A percentile compares a stretch with the other conserved stretches of the same genome.
Conservation (phyloP, 2,113 vertebrate genomes). For the Cinclus cinclus region DNA sequence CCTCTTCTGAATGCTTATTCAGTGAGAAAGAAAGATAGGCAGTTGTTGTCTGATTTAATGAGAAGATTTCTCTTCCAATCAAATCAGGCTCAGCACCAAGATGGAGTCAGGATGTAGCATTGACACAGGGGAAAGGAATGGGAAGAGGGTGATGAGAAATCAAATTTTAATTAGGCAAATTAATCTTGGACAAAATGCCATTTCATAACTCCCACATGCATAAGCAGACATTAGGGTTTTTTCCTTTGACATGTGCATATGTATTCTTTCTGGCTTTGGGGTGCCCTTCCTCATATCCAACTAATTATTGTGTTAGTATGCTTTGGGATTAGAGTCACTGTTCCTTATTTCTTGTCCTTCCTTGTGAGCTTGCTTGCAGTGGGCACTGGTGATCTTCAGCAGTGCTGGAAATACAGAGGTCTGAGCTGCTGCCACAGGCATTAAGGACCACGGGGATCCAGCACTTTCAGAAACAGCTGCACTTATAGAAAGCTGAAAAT, state of each 20-base stretch:
- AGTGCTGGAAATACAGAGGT: not conserved
- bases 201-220: not conserved
- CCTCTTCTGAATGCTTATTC: not conserved
- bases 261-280: not conserved
- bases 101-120: not conserved
- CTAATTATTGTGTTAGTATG: accelerated
- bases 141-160: not conserved
- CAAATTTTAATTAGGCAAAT: not conserved
- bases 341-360: not conserved
- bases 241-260: not conserved
- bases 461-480: not conserved
- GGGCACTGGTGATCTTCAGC: not conserved
- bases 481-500: not conserved
- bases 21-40: not conserved
- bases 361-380: not conserved
- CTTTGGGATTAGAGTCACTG: no score
- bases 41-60: not conserved
- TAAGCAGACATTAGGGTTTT: not conserved
- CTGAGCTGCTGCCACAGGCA: not conserved
- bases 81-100: not conserved
- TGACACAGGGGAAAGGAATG: not conserved
- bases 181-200: not conserved
- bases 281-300: not conserved
- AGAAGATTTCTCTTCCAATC: not conserved
- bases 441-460: not conserved